Percentiles rank a stretch among this genome's conserved stretches.
phyloP scores from a whole-genome alignment of 1,140 invertebrate species.

The Polypedilum vanderplanki region DNA sequence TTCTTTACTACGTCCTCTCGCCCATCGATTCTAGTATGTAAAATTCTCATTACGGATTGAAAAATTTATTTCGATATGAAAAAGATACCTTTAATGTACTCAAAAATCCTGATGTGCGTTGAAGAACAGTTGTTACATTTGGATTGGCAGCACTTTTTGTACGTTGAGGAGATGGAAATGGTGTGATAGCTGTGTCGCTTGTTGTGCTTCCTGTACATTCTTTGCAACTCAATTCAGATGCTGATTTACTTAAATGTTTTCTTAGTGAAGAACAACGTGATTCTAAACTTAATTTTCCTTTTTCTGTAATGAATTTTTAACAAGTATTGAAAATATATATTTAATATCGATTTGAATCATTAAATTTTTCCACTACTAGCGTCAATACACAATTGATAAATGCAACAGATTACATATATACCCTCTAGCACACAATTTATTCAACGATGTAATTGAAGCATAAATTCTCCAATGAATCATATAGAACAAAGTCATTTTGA shows the following conservation, averaged over 20 bases:
- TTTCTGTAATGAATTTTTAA: conserved; percentile 2
- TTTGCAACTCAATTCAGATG: conserved; percentile 47
- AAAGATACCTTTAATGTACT: conserved; percentile 51
- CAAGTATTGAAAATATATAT: no score
- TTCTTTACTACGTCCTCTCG: conserved; percentile 55
- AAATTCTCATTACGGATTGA: not conserved
- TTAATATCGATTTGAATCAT: no score
- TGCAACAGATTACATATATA: no score
- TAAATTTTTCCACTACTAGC: no score
- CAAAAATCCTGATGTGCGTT: conserved; percentile 65
- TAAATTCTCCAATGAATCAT: no score
- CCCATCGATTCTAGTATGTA: conserved; percentile 52
- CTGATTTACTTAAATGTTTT: conserved; percentile 49
- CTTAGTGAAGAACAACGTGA: conserved; percentile 16
- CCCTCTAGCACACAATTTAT: no score
- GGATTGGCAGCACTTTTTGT: conserved; percentile 46
- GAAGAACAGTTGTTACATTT: conserved; percentile 51
- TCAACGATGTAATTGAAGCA: no score
- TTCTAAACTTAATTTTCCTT: conserved; percentile 23
- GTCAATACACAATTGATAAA: no score
- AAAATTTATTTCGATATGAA: not conserved
- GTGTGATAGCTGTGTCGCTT: conserved; percentile 40
- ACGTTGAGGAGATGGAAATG: conserved; percentile 44
- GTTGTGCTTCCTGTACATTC: conserved; percentile 39
- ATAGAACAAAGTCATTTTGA: no score